Evolutionary conservation across 2,888 invertebrate species (phyloP).

Genomic region (Drosophila nr. perissopoda): DNA sequence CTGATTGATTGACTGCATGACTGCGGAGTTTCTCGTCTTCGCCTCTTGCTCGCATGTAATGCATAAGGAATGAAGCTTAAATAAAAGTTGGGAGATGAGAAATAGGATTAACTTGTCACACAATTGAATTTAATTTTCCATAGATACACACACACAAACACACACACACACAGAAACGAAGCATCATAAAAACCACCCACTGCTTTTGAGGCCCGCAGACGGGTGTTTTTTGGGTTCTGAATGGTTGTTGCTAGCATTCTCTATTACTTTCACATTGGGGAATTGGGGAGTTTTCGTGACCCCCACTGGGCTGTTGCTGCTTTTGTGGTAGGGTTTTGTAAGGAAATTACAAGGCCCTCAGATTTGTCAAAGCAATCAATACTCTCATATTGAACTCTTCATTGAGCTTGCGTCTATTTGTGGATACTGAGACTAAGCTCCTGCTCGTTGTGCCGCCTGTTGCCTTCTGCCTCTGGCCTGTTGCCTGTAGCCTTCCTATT

Average conservation of each 20-base stretch:
- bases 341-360: constrained; percentile 71
- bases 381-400: constrained; percentile 41
- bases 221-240: constrained; percentile 17
- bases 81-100: constrained; percentile 81
- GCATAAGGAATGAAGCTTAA: constrained; percentile 81
- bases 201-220: constrained; percentile 1
- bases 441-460: background rate
- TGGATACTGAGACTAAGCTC: constrained; percentile 3
- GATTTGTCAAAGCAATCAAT: constrained; percentile 78
- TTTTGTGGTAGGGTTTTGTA: constrained; percentile 58
- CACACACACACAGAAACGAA: constrained; percentile 32
- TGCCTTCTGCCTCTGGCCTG: background rate
- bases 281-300: background rate
- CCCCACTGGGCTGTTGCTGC: constrained; percentile 28
- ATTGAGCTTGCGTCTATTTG: constrained; percentile 22
- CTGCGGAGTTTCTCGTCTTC: constrained; percentile 33
- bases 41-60: constrained; percentile 60
- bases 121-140: constrained; percentile 84
- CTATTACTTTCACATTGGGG: constrained; percentile 71
- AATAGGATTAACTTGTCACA: constrained; percentile 83
- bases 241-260: constrained; percentile 33
- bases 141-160: constrained; percentile 52
- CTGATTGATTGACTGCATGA: constrained; percentile 62
- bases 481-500: constrained; percentile 17
- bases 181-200: constrained; percentile 51